Base-by-base conservation (phyloP, 2,797 vertebrate species). In the Paguma larvata region DNA sequence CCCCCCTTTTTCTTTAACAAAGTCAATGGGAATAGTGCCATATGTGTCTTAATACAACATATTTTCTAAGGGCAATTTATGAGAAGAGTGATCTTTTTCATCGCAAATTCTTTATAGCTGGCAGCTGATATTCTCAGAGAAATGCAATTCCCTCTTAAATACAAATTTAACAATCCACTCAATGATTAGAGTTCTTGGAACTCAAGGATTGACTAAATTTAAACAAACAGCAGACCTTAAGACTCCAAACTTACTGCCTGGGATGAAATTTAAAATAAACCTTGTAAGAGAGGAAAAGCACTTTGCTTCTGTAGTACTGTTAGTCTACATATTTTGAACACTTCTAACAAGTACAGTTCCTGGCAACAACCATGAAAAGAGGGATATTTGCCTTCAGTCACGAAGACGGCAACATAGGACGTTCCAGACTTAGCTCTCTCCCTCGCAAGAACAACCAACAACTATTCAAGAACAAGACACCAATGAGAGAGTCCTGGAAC, bases 191-290 rank as follows among this genome's bases (percentile, higher is more conserved):
- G 30, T 88, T 94, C 70, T 95, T 97, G 73, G 89, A 97, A 96
- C 53, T 78, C 23, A 16, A 4, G 1, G 80, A 85, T 96, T 94
- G 94, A 93, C 83, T 94, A 95, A 85, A 95, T 85, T 96, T 97
- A 97, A 96, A 97, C 84, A 90, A 97, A 96, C 62, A 96, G 95
- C 86, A 94, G 96, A 96, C 68, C 65, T 68, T 6, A 84, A 95
- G 95, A 65, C 91, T 96, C 93, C 91, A 92, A 65, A 92, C 48
- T 67, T 83, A 83, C 62, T 51, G 73, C 68, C 89, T 94, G 77
- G 75, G 65, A 83, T 63, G n/a, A 91, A 94, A 89, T 82, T 75
- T 97, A 68, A 97, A 93, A 95, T 91, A 96, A 97, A 85, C 38
- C 34, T 87, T 93, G 93, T 30, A 87, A 65, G 6, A 68, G 32